These are phyloP conservation scores for Coracopsis vasa DNA, from an alignment of 2,113 vertebrate species.

Conservation along the genomic window DNA sequence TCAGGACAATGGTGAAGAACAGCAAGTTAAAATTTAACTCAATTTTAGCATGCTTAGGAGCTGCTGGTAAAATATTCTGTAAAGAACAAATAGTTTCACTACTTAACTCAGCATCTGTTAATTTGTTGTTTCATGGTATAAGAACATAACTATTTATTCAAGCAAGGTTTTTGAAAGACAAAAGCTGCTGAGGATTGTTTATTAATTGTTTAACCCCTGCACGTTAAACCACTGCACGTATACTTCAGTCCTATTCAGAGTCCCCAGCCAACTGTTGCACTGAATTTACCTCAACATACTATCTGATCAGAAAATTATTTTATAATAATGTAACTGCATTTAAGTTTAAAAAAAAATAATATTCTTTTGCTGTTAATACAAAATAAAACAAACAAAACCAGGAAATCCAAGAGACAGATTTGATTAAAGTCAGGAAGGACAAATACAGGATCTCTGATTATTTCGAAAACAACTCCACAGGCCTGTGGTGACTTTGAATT, in stretches of 20 bases:
- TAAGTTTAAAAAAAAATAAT: neutral
- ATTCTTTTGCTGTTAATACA: neutral
- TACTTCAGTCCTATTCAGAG: neutral
- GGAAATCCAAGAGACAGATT: constrained; percentile 38
- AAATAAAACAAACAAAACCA: neutral
- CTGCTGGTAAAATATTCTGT: neutral
- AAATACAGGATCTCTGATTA: neutral
- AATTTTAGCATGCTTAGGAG: neutral
- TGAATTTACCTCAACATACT: neutral
- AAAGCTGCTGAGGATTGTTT: neutral
- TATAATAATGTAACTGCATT: neutral
- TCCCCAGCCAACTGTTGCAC: neutral
- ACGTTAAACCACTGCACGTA: accelerated
- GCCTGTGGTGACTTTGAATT: neutral
- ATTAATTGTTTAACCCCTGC: neutral
- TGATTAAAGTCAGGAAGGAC: constrained; percentile 23
- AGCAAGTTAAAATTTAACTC: neutral
- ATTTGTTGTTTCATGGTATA: neutral
- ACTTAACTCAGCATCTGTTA: neutral
- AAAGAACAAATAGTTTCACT: neutral
- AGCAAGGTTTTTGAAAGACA: neutral
- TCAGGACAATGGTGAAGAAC: neutral
- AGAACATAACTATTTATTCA: neutral
- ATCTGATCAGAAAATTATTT: neutral
- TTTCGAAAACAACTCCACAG: neutral